Percentiles rank a stretch among this genome's conserved stretches.
Conservation (phyloP, 2,888 invertebrate genomes). For the Limnephilus marmoratus region DNA sequence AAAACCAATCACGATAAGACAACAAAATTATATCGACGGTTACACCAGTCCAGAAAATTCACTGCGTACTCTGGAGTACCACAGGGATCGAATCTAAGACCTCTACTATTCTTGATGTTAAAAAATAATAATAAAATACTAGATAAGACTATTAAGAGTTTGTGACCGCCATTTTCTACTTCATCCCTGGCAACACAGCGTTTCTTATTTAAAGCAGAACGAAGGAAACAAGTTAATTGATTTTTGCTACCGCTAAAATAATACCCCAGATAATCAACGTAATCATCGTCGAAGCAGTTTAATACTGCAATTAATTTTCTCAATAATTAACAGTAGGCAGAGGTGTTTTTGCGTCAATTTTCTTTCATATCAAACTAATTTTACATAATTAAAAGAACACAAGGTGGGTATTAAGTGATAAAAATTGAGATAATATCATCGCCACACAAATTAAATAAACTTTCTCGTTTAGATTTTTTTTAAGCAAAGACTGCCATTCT, state of each 20-base stretch:
- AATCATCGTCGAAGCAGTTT: neutral
- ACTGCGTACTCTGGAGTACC: no score
- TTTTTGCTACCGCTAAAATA: neutral
- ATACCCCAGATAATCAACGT: neutral
- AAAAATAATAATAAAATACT: no score
- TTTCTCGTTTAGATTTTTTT: no score
- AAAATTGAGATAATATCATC: no score
- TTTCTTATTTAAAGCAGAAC: neutral
- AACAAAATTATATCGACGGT: no score
- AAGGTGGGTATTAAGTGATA: neutral
- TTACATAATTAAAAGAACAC: neutral
- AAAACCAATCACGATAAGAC: no score
- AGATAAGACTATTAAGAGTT: no score
- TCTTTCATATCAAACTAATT: slow-evolving; percentile 2
- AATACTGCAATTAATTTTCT: neutral
- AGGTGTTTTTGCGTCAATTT: slow-evolving; percentile 2
- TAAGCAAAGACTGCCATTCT: no score
- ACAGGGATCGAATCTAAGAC: no score
- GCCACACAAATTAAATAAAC: no score
- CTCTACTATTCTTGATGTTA: no score
- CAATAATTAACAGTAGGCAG: neutral
- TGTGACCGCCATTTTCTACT: neutral
- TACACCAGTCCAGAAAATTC: no score
- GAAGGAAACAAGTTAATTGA: neutral
- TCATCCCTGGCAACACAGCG: neutral